Conservation (phyloP, 2,113 vertebrate genomes). For the Saccopteryx bilineata region DNA sequence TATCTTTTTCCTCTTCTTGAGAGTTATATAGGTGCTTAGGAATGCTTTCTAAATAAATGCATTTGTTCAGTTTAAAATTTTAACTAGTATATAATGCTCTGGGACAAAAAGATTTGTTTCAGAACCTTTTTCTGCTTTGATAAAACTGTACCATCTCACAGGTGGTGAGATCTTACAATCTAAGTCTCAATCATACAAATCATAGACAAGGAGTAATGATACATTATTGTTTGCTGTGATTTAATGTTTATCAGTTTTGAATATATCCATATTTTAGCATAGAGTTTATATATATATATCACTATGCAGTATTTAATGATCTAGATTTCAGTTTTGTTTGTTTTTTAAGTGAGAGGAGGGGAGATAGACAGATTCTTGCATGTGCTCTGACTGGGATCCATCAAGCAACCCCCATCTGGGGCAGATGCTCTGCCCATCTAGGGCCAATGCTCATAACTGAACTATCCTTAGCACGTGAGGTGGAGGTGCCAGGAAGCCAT, state of each 20-base stretch:
- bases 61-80: slow-evolving; percentile 40
- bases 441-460: too few species aligned
- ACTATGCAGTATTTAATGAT: not conserved
- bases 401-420: too few species aligned
- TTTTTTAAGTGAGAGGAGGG: too few species aligned
- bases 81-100: slow-evolving; percentile 9
- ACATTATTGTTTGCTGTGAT: not conserved
- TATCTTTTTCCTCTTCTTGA: slow-evolving; percentile 13
- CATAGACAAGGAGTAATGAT: not conserved
- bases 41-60: slow-evolving; percentile 55
- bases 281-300: not conserved
- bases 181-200: not conserved
- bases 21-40: not conserved
- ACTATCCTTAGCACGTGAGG: too few species aligned
- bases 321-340: not conserved
- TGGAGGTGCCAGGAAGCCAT: too few species aligned
- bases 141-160: not conserved
- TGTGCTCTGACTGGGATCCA: too few species aligned
- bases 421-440: too few species aligned
- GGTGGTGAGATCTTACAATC: not conserved
- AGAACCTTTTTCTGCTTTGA: not conserved
- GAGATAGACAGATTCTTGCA: too few species aligned
- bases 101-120: not conserved
- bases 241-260: not conserved
- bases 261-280: not conserved